These are phyloP conservation scores for Gallinago paraguaiae DNA, from an alignment of 2,113 vertebrate genomes.

Conservation along the genomic window DNA sequence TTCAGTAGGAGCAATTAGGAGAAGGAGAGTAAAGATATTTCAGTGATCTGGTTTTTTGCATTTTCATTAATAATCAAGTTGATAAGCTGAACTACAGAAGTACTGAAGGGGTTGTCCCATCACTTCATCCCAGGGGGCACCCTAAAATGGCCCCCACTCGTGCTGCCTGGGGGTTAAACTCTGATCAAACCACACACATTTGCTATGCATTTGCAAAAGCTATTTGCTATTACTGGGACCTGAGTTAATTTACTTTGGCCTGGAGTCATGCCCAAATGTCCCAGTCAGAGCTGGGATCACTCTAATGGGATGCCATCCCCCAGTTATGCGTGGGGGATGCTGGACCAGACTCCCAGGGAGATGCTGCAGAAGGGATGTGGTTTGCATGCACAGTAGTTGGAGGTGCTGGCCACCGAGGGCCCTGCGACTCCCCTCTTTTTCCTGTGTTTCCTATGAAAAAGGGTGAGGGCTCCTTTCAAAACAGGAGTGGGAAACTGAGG, in stretches of 20 bases:
- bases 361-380: not conserved
- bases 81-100: not conserved
- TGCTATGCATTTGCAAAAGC: not conserved
- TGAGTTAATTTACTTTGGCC: not conserved
- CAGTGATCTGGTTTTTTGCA: not conserved
- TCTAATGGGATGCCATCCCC: not conserved
- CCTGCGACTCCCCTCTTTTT: not conserved
- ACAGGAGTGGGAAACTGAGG: not conserved
- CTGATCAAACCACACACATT: not conserved
- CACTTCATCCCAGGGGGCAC: not conserved
- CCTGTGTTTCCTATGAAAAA: not conserved
- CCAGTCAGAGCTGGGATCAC: not conserved
- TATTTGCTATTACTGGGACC: not conserved
- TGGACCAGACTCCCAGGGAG: not conserved
- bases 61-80: not conserved
- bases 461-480: not conserved
- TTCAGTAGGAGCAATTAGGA: constrained; percentile 24
- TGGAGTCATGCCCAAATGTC: not conserved
- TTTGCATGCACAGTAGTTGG: not conserved
- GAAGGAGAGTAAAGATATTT: not conserved
- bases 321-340: accelerated
- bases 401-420: not conserved
- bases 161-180: not conserved
- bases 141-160: not conserved
- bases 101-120: not conserved